These are phyloP conservation scores for Galerucella nymphaeae DNA, from an alignment of 2,888 invertebrate species.

Conservation along the genomic window DNA sequence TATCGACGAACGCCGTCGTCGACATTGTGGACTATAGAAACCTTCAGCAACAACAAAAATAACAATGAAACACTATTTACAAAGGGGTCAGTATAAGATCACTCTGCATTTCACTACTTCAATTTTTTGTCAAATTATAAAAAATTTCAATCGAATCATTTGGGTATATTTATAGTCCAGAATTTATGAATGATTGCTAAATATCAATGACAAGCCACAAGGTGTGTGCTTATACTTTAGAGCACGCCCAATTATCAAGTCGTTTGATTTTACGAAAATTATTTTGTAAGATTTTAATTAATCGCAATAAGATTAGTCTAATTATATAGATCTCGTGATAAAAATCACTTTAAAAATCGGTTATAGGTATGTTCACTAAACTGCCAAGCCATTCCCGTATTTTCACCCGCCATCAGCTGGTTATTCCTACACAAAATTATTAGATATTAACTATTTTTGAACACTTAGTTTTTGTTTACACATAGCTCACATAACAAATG, in stretches of 20 bases:
- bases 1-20: conserved; percentile 94
- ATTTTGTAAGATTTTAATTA: conserved; percentile 36
- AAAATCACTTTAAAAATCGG: conserved; percentile 52
- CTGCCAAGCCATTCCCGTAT: conserved; percentile 63
- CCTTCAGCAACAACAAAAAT: conserved; percentile 42
- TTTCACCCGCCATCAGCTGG: conserved; percentile 67
- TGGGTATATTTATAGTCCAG: conserved; percentile 50
- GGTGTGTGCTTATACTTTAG: conserved; percentile 59
- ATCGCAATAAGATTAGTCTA: conserved; percentile 35
- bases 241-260: conserved; percentile 62
- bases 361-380: conserved; percentile 58
- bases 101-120: conserved; percentile 60
- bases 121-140: conserved; percentile 58
- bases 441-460: conserved; percentile 69
- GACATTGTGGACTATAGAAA: conserved; percentile 72
- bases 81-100: conserved; percentile 54
- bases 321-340: conserved; percentile 39
- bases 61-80: conserved; percentile 53
- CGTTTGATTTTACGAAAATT: conserved; percentile 45
- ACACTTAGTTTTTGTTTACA: conserved; percentile 66
- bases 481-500: conserved; percentile 67
- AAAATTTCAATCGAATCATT: conserved; percentile 59
- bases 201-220: conserved; percentile 61
- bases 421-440: conserved; percentile 65
- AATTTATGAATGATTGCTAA: conserved; percentile 60